Evolutionary conservation across 2,888 invertebrate species (phyloP).

Genomic region (Leptopilina syphax): DNA sequence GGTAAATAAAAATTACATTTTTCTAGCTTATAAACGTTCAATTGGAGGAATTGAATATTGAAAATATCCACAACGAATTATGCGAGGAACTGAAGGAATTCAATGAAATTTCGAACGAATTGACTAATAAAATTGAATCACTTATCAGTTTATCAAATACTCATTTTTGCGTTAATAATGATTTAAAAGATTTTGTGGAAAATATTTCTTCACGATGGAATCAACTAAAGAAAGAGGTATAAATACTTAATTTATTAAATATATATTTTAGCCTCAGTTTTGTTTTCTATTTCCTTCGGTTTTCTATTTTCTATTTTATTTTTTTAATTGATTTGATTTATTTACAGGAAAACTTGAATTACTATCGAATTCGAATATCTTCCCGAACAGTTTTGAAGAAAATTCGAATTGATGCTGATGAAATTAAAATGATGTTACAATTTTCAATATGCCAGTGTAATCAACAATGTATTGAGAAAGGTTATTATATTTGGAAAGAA

Average conservation of each 20-base stretch:
- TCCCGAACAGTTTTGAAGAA: constrained; percentile 63
- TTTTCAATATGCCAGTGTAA: constrained; percentile 56
- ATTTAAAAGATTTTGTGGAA: constrained; percentile 63
- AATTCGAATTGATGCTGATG: constrained; percentile 62
- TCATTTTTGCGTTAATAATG: constrained; percentile 49
- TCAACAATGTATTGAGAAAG: constrained; percentile 58
- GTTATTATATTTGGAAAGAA: constrained; percentile 60
- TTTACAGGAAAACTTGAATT: constrained; percentile 50
- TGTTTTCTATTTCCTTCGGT: not conserved
- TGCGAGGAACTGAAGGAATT: constrained; percentile 61
- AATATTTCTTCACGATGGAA: constrained; percentile 61
- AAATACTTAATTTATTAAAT: not conserved
- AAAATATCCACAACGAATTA: constrained; percentile 59
- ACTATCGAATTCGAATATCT: constrained; percentile 63
- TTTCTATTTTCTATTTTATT: not conserved
- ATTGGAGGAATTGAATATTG: constrained; percentile 59
- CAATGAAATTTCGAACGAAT: constrained; percentile 54
- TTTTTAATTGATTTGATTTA: constrained; percentile 43
- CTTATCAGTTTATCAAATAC: constrained; percentile 60
- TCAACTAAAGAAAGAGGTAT: constrained; percentile 61
- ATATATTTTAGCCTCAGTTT: not conserved
- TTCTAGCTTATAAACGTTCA: constrained; percentile 61
- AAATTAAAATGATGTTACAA: constrained; percentile 61
- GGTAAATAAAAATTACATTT: constrained; percentile 32
- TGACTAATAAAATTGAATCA: constrained; percentile 63